Evolutionary conservation across 2,888 invertebrate species (phyloP).

Genomic region (Amiota minor): DNA sequence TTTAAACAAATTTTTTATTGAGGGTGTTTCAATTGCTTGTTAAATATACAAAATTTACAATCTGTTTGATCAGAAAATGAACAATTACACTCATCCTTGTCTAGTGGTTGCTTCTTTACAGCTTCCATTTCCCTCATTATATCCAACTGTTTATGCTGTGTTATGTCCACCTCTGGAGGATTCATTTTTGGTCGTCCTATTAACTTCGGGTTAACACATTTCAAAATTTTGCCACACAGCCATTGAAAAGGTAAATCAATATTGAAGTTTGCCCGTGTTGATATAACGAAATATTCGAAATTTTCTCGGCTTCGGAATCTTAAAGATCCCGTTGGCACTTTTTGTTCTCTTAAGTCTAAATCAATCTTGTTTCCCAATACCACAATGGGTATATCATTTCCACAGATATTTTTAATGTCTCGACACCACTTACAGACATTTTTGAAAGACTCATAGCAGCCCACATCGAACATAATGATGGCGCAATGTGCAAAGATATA

Average conservation of each 20-base stretch:
- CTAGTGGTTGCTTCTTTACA: not conserved
- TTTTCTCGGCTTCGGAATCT: slow-evolving; percentile 85
- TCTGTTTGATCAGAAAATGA: slow-evolving; percentile 6
- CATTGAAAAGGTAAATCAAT: slow-evolving; percentile 7
- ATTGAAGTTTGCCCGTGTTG: not conserved
- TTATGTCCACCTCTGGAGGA: not conserved
- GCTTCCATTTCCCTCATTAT: not conserved
- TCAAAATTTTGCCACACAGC: not conserved
- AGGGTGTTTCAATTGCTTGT: not conserved
- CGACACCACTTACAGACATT: slow-evolving; percentile 99
- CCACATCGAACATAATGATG: slow-evolving; percentile 99
- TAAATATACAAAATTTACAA: not conserved
- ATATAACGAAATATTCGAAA: slow-evolving; percentile 76
- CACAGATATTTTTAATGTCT: slow-evolving; percentile 97
- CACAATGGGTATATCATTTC: slow-evolving; percentile 95
- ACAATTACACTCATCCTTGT: not conserved
- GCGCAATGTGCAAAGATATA: slow-evolving; percentile 97
- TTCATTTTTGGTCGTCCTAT: not conserved
- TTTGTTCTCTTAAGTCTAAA: slow-evolving; percentile 97
- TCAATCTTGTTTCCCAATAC: slow-evolving; percentile 98
- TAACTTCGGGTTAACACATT: not conserved
- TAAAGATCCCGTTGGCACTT: slow-evolving; percentile 77
- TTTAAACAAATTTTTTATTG: no score
- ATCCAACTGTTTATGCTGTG: not conserved
- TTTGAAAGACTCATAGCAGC: slow-evolving; percentile 97